Evolutionary conservation across 2,113 vertebrate species (phyloP).

Genomic region (Edolisoma coerulescens): DNA sequence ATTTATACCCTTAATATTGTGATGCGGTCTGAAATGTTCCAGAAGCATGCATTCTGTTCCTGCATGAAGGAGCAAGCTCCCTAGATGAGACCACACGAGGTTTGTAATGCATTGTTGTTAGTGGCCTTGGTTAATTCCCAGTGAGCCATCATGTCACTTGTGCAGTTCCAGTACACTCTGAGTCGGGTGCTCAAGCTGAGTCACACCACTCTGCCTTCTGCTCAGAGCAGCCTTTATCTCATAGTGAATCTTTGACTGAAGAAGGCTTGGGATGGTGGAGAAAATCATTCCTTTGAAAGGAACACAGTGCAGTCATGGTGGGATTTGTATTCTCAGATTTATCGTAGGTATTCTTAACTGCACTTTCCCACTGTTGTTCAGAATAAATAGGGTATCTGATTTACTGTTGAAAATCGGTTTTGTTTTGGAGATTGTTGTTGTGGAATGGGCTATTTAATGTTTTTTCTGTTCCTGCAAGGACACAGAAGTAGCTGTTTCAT

Average conservation of each 20-base stretch:
- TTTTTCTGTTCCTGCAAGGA: neutral
- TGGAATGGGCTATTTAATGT: neutral
- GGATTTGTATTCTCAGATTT: neutral
- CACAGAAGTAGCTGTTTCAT: neutral
- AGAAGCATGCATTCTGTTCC: neutral
- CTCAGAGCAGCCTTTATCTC: neutral
- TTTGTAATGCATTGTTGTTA: neutral
- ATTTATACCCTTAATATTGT: neutral
- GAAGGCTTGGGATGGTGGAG: neutral
- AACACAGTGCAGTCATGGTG: neutral
- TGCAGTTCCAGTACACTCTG: neutral
- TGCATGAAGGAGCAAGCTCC: neutral
- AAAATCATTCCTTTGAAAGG: neutral
- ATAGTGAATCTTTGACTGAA: neutral
- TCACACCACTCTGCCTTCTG: neutral
- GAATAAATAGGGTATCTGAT: constrained; percentile 16
- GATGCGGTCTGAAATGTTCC: neutral
- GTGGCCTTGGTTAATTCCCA: neutral
- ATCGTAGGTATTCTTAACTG: neutral
- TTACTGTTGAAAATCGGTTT: neutral
- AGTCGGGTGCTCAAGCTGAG: neutral
- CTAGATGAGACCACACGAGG: neutral
- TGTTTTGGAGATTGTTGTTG: neutral
- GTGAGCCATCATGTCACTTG: neutral
- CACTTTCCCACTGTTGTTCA: neutral